Base-by-base conservation (phyloP, 2,888 invertebrate species). In the Drosophila fulvimacula region DNA sequence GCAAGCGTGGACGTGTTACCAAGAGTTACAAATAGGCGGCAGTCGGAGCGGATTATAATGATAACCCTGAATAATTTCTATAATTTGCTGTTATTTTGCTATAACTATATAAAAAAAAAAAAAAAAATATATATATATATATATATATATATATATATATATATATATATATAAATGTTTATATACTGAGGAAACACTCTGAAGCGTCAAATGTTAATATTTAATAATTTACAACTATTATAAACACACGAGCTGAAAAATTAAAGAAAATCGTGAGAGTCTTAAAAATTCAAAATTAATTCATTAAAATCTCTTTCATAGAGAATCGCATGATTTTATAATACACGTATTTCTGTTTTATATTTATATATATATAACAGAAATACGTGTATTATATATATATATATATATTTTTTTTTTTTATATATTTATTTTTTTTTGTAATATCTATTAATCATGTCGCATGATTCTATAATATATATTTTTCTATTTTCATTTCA, bases 1-100 rank as follows among this genome's bases (percentile, higher is more conserved):
- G 38, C 36, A 19, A 41, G 3, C 58, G 58, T 15, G 58, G 77
- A 10, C 75, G 88, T 68, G 77, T 92, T 48, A 69, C 81, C 32
- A 92, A 92, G 70, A 66, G 79, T 32, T 91, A 92, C 71, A 92
- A 90, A 56, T 81, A 81, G 48, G 6, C 24, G 32, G 13, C 24
- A 32, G 52, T 32, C 30, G 42, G 11, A 5, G 11, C 24, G 34
- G 51, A 58, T 53, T 42, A 55, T 74, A 71, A 63, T 71, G 66
- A 67, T 65, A 63, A 63, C 38, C 38, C 30, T 56, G 48, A 53
- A 52, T 63, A 27, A 49, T 21, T 34, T 57, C 32, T 46, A 38
- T 49, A 51, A 41, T 36, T 44, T 57, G 62, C 57, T 70, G 52
- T 64, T 78, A 73, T 55, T 36, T 63, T 57, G 59, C 48, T 63